phyloP scores from a whole-genome alignment of 23 tunicate species.

The Phallusia fumigata region DNA sequence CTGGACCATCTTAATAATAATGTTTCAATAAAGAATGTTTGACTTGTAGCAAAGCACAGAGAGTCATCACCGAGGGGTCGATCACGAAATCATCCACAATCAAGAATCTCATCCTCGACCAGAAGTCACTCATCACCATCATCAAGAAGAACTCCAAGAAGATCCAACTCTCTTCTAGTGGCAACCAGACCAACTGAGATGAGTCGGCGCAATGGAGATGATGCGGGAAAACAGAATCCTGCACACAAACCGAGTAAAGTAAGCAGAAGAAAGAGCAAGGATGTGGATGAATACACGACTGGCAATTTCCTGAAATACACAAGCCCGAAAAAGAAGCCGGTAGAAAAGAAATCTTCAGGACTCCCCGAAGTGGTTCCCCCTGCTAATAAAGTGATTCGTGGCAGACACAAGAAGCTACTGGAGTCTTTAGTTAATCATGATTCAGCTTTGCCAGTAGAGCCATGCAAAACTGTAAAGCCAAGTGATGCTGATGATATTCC shows the following conservation, averaged over 20 bases:
- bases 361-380: conserved; percentile 7
- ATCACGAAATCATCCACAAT: background rate
- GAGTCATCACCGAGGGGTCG: background rate
- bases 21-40: no score
- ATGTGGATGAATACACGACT: background rate
- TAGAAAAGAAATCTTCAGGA: background rate
- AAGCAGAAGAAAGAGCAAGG: background rate
- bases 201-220: background rate
- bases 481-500: conserved; percentile 48
- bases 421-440: background rate
- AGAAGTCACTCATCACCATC: conserved; percentile 24
- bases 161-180: background rate
- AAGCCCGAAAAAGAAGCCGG: background rate
- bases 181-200: background rate
- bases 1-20: no score
- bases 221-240: background rate
- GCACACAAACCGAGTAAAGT: background rate
- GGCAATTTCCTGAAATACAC: background rate
- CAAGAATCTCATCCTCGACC: background rate
- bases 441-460: background rate
- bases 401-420: conserved; percentile 21
- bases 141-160: background rate
- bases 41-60: background rate
- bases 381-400: conserved; percentile 32
- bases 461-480: background rate